Conservation (phyloP, 1,140 invertebrate genomes). For the Cydia fagiglandana region DNA sequence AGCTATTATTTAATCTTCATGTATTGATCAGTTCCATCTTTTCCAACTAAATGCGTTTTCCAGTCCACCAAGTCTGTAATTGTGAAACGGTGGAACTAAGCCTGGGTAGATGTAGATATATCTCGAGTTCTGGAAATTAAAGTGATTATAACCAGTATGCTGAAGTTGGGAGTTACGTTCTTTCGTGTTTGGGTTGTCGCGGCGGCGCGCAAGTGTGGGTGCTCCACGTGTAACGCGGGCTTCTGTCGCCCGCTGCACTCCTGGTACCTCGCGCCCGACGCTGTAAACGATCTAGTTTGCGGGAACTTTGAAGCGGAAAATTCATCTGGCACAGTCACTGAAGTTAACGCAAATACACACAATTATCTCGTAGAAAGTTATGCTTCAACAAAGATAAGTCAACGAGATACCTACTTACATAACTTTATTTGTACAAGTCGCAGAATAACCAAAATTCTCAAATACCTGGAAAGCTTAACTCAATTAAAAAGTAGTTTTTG, state of each 20-base stretch:
- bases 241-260: slow-evolving; percentile 54
- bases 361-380: slow-evolving; percentile 25
- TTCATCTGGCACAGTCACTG: slow-evolving; percentile 49
- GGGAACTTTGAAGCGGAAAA: slow-evolving; percentile 66
- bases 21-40: slow-evolving; percentile 71
- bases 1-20: slow-evolving; percentile 20
- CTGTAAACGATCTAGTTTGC: slow-evolving; percentile 76
- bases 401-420: slow-evolving; percentile 4
- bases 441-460: neutral
- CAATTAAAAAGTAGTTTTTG: too few species aligned
- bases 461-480: neutral
- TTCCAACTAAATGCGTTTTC: slow-evolving; percentile 73
- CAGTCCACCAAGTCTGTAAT: slow-evolving; percentile 67
- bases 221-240: slow-evolving; percentile 68
- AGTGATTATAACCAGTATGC: neutral
- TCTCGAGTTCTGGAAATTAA: neutral
- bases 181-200: neutral
- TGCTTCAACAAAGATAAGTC: slow-evolving; percentile 10
- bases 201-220: slow-evolving; percentile 54
- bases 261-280: slow-evolving; percentile 66
- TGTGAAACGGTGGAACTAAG: slow-evolving; percentile 43
- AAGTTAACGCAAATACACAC: slow-evolving; percentile 39
- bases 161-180: neutral
- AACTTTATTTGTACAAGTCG: neutral
- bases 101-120: slow-evolving; percentile 46